phyloP scores from a whole-genome alignment of 2,113 vertebrate species.

The Turnix velox region DNA sequence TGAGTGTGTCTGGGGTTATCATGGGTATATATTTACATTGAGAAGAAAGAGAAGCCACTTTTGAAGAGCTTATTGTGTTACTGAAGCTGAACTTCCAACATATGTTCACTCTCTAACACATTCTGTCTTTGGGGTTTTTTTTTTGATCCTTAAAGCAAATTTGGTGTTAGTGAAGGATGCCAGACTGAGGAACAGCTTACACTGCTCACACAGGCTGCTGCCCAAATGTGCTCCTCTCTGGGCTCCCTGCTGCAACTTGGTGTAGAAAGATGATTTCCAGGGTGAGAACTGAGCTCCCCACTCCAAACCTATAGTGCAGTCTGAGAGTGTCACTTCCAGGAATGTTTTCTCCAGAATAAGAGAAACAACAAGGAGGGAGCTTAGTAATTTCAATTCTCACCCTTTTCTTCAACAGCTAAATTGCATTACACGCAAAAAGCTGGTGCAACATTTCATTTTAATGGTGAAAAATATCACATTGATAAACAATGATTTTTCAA shows the following conservation, averaged over 20 bases:
- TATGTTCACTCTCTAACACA: conserved; percentile 15
- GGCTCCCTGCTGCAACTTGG: neutral
- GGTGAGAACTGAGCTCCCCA: neutral
- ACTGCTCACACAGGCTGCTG: neutral
- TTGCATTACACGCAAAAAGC: neutral
- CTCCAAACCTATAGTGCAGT: neutral
- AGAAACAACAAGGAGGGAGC: neutral
- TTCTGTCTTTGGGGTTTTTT: neutral
- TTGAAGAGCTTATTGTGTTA: conserved; percentile 44
- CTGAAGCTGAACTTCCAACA: conserved; percentile 51
- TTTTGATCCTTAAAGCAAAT: neutral
- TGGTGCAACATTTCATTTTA: neutral
- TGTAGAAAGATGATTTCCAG: neutral
- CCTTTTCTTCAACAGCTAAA: neutral
- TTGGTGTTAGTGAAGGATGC: conserved; percentile 37
- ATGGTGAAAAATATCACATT: neutral
- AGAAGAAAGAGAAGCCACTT: conserved; percentile 13
- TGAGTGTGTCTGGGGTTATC: conserved; percentile 12
- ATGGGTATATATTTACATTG: conserved; percentile 29
- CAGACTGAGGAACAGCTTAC: neutral
- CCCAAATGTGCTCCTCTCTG: neutral
- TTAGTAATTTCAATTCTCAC: neutral
- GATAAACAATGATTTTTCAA: neutral
- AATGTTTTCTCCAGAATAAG: neutral
- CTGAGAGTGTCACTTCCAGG: neutral